Base-by-base conservation (phyloP, 2,888 invertebrate genomes). In the Nemotelus pantherinus region DNA sequence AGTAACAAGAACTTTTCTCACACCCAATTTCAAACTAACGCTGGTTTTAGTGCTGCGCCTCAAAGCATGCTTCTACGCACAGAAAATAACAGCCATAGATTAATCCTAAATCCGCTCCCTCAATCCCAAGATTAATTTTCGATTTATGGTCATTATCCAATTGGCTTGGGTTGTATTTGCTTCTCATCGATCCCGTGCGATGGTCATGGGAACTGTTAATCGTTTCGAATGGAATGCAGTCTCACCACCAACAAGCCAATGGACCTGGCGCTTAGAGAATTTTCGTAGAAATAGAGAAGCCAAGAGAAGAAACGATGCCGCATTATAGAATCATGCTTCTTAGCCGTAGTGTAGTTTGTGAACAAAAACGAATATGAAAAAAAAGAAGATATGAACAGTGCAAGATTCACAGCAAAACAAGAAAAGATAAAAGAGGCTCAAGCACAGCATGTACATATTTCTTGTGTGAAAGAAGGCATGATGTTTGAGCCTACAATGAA, bases 101-200 rank as follows among this genome's bases (percentile, higher is more conserved):
- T 50, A 7, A 65, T 65, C 10, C 2, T n/a, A 7, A 45, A 65
- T 44, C 65, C 47, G 43, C 41, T 65, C 25, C 25, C 65, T 65
- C 47, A 43, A 65, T 65, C 65, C 65, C 47, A 65, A 65, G 65
- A 65, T 65, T 65, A 65, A 50, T 9, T 44, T 43, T 65, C 65
- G 43, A 41, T 41, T 65, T 65, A 65, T 55, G 70, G 53, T 53
- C 43, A 70, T 70, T 55, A 43, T 70, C 55, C 53, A 53, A 43
- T 70, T 53, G 53, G 25, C 55, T 70, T 53, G 39, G 25, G n/a
- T 10, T n/a, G 57, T 57, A 7, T 57, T 25, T 25, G 25, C 25
- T 25, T 25, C 25, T 25, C 25, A 25, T 25, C 25, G 9, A 7
- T 9, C 9, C 9, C 5, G 50, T 9, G 5, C 50, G 50, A 50